phyloP scores from a whole-genome alignment of 2,888 invertebrate genomes.

The Caenorhabditis sp. region DNA sequence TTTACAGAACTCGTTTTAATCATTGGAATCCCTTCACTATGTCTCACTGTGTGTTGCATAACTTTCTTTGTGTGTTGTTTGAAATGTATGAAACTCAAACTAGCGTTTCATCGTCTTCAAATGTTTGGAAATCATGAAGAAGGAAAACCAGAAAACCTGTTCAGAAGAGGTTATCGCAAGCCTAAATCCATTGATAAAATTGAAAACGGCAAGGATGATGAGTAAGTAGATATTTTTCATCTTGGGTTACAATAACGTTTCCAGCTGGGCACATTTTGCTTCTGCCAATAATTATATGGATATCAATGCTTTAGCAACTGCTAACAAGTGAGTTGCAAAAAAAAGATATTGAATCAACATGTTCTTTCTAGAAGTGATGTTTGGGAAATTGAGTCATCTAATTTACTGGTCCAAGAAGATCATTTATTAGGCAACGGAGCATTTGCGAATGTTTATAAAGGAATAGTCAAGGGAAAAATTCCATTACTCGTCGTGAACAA shows the following conservation, averaged over 20 bases:
- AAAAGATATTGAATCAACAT: constrained; percentile 3
- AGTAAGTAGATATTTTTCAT: not conserved
- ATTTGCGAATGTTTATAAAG: constrained; percentile 61
- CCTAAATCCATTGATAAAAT: not conserved
- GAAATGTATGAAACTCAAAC: constrained; percentile 37
- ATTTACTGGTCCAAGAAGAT: constrained; percentile 52
- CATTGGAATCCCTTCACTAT: constrained; percentile 50
- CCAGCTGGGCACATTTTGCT: constrained; percentile 28
- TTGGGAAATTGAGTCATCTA: constrained; percentile 55
- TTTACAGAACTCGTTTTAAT: constrained; percentile 46
- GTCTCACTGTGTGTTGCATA: constrained; percentile 38
- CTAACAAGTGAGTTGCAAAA: constrained; percentile 21
- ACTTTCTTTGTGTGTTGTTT: constrained; percentile 41
- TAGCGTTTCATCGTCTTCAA: constrained; percentile 28
- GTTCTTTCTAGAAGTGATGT: constrained; percentile 50
- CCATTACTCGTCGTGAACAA: constrained; percentile 41
- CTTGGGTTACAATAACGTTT: constrained; percentile 4
- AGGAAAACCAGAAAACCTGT: constrained; percentile 13
- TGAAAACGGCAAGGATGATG: constrained; percentile 18
- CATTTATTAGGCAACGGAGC: constrained; percentile 60
- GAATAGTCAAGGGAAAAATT: constrained; percentile 54
- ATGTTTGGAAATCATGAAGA: constrained; percentile 14
- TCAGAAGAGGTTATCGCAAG: constrained; percentile 1
- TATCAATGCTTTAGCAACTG: constrained; percentile 38
- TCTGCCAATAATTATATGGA: constrained; percentile 53